Base-by-base conservation (phyloP, 2,888 invertebrate species). In the Drosophila affinis region DNA sequence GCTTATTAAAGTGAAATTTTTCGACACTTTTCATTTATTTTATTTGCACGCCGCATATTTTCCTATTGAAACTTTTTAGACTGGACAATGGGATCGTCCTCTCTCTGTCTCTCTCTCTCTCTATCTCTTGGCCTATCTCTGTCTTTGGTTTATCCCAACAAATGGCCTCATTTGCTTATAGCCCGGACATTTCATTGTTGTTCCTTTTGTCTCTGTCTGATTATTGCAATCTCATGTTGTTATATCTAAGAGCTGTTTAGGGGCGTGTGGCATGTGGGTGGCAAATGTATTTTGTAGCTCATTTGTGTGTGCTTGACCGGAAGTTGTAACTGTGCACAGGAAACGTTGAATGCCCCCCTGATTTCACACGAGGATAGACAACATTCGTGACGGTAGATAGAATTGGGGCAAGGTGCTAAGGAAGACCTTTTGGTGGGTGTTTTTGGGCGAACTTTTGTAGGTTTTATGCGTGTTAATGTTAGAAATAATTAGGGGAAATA, bases 1-100 rank as follows among this genome's bases (percentile, higher is more conserved):
- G 81, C 84, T 82, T 86, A 83, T 86, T 86, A 71, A 80, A 83
- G 67, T 71, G 56, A 65, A 65, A 87, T 78, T 74, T 73, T 76
- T 53, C n/a, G 61, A 62, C 72, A 81, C 69, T 69, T 80, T 78
- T 70, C 68, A 76, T 78, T 75, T 78, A 80, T 76, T 82, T 86
- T 80, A 82, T 86, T 64, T 78, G 52, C 56, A 53, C 27, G 59
- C 67, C 27, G 59, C 67, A 75, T 73, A 77, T 84, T 87, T 86
- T 74, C 84, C 72, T 81, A 78, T 81, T 86, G 81, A 73, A 81
- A 84, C 77, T 85, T 77, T 69, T 73, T 53, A 61, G 58, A 49
- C 57, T 67, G 59, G 56, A 69, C 56, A 54, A 62, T 54, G 60
- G 47, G 6, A 14, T 18, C 59, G 69, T 70, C 58, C 54, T 54